Evolutionary conservation across 2,888 invertebrate species (phyloP), one percentile per base, ranked within the genome.

Genomic region (Holacanthella duospinosa): DNA sequence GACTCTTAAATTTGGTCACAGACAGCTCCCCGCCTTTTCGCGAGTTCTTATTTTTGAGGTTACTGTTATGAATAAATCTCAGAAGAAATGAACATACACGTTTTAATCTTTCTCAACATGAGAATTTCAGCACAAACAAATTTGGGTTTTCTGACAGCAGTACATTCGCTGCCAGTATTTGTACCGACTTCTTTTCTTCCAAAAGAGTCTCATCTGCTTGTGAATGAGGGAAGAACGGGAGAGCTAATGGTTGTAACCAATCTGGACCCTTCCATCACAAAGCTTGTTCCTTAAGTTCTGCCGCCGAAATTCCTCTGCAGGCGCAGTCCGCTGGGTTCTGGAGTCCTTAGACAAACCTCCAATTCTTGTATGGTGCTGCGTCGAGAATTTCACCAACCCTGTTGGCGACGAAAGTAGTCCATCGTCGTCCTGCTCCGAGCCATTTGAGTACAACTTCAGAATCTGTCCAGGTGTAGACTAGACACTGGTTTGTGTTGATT

Each of bases 321-420:
- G 61, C 57, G 1, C 26, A 29, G 27, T 63, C 63, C 9, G 63
- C 63, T 9, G 63, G 59, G 29, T 63, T 63, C n/a, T n/a, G n/a
- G n/a, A n/a, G n/a, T n/a, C n/a, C n/a, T n/a, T n/a, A n/a, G n/a
- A 66, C 63, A 43, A 63, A 63, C 19, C 27, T n/a, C 63, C 63
- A 66, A 1, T 27, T 24, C 21, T 53, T 19, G 3, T 29, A 21
- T 27, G 62, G 55, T 26, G 57, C 16, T 2, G 24, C 2, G 9
- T 54, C 27, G 59, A 68, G 65, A 55, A 72, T 71, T 55, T 62
- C 44, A 0, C 64, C 27, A 1, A 69, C 64, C 12, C 70, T 12
- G 36, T 71, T 70, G n/a, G 66, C 65, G 9, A 72, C 68, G 29
- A 69, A 72, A 2, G 67, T 68, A 55, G 66, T 64, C 65, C 63